A percentile compares a stretch with the other conserved stretches of the same genome.
Conservation (phyloP, 2,888 invertebrate genomes). For the Lutraria lutraria region DNA sequence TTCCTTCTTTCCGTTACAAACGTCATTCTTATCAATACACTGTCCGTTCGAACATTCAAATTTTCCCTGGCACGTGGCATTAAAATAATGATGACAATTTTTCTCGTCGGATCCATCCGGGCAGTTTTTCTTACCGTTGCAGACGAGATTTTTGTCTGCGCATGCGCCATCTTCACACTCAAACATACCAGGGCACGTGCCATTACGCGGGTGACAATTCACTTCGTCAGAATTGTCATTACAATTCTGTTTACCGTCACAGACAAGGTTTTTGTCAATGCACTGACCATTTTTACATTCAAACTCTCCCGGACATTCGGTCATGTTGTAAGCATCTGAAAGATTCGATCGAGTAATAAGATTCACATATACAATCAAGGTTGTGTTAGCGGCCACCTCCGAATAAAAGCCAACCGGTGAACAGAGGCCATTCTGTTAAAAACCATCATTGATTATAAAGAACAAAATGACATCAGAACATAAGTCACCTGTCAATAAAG, state of each 20-base stretch:
- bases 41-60: constrained; percentile 52
- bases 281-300: constrained; percentile 53
- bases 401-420: too few relatives aligned
- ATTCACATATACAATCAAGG: too few relatives aligned
- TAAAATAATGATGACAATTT: constrained; percentile 27
- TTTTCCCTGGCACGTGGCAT: constrained; percentile 40
- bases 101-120: constrained; percentile 51
- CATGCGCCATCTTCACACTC: constrained; percentile 39
- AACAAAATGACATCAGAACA: too few relatives aligned
- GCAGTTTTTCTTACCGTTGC: constrained; percentile 45
- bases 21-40: constrained; percentile 55
- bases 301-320: constrained; percentile 52
- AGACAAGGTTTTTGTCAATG: constrained; percentile 58
- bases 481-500: too few relatives aligned
- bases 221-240: constrained; percentile 55
- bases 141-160: constrained; percentile 56
- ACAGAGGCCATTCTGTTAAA: too few relatives aligned
- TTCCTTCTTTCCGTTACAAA: constrained; percentile 50
- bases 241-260: constrained; percentile 47
- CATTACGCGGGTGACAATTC: constrained; percentile 40
- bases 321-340: constrained; percentile 39
- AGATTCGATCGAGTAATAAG: neutral
- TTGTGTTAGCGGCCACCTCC: too few relatives aligned
- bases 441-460: too few relatives aligned
- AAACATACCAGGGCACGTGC: constrained; percentile 41